Evolutionary conservation across 2,113 vertebrate species (phyloP).

Genomic region (Ctenomys sociabilis): DNA sequence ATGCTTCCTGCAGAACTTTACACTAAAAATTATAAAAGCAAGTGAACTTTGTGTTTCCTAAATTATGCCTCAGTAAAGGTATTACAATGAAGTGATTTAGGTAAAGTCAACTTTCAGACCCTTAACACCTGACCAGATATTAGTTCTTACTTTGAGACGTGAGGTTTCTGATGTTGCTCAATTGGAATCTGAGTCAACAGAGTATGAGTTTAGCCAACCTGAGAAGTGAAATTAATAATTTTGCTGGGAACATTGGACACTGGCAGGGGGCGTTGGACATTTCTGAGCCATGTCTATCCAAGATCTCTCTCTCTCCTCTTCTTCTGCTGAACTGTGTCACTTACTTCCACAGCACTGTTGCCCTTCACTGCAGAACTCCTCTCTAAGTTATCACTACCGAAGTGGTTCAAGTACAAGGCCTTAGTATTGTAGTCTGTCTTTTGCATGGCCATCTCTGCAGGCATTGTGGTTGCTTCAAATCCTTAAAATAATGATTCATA

Average conservation of each 20-base stretch:
- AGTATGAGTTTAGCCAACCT: neutral
- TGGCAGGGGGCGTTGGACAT: neutral
- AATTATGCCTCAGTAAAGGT: neutral
- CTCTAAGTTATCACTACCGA: neutral
- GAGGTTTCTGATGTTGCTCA: neutral
- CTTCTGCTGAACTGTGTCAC: neutral
- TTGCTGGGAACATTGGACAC: neutral
- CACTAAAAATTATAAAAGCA: neutral
- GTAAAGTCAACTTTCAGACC: neutral
- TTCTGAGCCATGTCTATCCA: fast-evolving
- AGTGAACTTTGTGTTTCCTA: neutral
- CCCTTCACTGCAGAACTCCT: neutral
- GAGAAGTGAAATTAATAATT: neutral
- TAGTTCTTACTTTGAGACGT: neutral
- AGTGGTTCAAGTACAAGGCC: neutral
- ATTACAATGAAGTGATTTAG: neutral
- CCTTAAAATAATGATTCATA: neutral
- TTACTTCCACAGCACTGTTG: neutral
- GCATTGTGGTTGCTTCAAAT: neutral
- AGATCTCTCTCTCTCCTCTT: neutral
- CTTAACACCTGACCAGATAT: neutral
- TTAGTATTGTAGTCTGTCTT: neutral
- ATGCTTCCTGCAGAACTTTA: neutral
- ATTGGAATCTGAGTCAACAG: neutral
- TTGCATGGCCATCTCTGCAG: neutral